Evolutionary conservation across 2,888 invertebrate species (phyloP), one percentile per base, ranked within the genome.

Genomic region (Hedychridium roseum): DNA sequence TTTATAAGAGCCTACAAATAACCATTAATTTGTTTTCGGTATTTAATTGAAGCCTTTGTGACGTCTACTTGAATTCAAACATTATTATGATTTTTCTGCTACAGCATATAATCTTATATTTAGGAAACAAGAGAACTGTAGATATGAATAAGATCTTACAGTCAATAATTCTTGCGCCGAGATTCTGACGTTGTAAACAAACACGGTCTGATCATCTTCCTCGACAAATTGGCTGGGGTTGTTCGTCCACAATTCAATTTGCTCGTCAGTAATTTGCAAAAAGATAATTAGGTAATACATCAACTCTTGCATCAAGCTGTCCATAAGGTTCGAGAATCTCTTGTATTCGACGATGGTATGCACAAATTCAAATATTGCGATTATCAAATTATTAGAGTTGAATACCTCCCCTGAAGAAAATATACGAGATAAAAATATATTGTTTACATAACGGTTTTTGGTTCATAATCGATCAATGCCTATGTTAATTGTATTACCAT

Each of bases 261-360:
- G 88, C 52, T 88, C 87, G 55, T 87, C 85, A 1, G 87, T 86
- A 44, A 89, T 86, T 80, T 88, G 87, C 81, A 87, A 87, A 62
- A 87, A 89, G 12, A 87, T 80, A 39, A 88, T 82, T 35, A 86
- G 80, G 51, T 88, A 87, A 65, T 88, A 88, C 46, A 88, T 80
- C 5, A 88, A 78, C 67, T 89, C 86, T 15, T 84, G 81, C 37
- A 87, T 71, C 1, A 86, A 84, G 63, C 83, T 84, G 61, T 84
- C 84, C 7, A 89, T 80, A 6, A 82, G 80, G 42, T 79, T 78
- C 5, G 83, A 80, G 54, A 86, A 84, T 60, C 82, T 85, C 34
- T 82, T 77, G 3, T 81, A 80, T 37, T 86, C 85, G 16, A 87
- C 81, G 35, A 88, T 79, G 35, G 82, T 83, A 52, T 84, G 82